Conservation (phyloP, 2,113 vertebrate genomes). For the Atlantisia rogersi region DNA sequence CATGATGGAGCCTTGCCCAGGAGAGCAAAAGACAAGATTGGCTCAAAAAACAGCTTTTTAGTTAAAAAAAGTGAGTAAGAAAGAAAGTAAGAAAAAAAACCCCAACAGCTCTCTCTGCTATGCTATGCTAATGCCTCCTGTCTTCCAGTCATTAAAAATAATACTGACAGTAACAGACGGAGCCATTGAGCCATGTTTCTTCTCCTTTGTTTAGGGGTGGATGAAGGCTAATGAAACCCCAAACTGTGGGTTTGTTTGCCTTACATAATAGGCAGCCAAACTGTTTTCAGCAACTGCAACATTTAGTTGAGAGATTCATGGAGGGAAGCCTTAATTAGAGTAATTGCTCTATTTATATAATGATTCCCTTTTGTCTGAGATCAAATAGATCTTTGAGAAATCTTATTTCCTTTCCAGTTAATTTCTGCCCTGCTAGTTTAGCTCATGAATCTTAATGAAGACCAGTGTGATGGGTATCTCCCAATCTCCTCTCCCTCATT, state of each 20-base stretch:
- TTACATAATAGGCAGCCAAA: constrained; percentile 44
- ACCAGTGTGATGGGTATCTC: not conserved
- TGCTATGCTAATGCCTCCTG: not conserved
- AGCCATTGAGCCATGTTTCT: constrained; percentile 23
- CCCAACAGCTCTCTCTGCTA: not conserved
- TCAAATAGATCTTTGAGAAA: constrained; percentile 66
- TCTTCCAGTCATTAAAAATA: not conserved
- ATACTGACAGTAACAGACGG: not conserved
- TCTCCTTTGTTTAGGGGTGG: constrained; percentile 27
- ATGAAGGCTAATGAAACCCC: constrained; percentile 45
- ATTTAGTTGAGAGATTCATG: constrained; percentile 10
- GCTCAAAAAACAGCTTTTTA: not conserved
- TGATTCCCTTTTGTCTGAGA: constrained; percentile 48
- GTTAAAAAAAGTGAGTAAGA: not conserved
- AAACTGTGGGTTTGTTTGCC: constrained; percentile 15
- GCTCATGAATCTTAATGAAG: constrained; percentile 55
- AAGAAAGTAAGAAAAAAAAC: not conserved
- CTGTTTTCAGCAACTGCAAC: constrained; percentile 42
- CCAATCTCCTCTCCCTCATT: not conserved
- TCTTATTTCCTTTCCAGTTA: constrained; percentile 46
- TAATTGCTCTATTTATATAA: constrained; percentile 76
- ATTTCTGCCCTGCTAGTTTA: constrained; percentile 59
- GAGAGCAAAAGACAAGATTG: not conserved
- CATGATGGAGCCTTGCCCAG: not conserved
- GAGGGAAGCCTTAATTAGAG: constrained; percentile 67